Evolutionary conservation across 2,113 vertebrate genomes (phyloP).

Genomic region (Perognathus longimembris): DNA sequence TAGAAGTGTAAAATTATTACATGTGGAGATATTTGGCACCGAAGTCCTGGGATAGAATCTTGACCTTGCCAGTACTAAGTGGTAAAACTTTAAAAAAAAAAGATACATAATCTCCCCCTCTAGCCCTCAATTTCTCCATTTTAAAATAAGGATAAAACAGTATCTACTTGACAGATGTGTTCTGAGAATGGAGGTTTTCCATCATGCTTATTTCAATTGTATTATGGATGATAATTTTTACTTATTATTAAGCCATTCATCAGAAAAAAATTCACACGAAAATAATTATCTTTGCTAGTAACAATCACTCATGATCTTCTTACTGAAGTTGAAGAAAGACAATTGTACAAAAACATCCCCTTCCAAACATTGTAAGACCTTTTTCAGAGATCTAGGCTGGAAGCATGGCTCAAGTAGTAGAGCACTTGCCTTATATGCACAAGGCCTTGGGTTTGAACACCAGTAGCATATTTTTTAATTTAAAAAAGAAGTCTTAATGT

Average conservation of each 20-base stretch:
- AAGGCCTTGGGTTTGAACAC: no score
- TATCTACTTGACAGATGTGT: not conserved
- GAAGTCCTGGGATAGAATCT: not conserved
- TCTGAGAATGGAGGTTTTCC: conserved; percentile 3
- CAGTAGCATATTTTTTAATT: no score
- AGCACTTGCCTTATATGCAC: no score
- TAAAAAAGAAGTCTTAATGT: no score
- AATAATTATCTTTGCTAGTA: not conserved
- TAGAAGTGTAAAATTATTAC: not conserved
- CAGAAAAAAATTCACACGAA: not conserved
- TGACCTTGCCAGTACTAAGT: not conserved
- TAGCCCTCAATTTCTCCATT: not conserved
- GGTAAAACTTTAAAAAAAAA: not conserved
- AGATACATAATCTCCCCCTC: not conserved
- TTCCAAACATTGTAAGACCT: not conserved
- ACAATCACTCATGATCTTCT: not conserved
- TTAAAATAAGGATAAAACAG: not conserved
- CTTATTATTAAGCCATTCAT: not conserved
- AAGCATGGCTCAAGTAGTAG: no score
- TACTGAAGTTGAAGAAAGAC: not conserved
- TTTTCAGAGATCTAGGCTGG: not conserved
- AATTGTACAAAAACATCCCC: not conserved
- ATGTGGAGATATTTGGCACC: not conserved
- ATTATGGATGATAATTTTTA: not conserved
- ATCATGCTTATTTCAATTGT: not conserved